phyloP scores from a whole-genome alignment of 2,888 invertebrate genomes.

The Aradus depressus region DNA sequence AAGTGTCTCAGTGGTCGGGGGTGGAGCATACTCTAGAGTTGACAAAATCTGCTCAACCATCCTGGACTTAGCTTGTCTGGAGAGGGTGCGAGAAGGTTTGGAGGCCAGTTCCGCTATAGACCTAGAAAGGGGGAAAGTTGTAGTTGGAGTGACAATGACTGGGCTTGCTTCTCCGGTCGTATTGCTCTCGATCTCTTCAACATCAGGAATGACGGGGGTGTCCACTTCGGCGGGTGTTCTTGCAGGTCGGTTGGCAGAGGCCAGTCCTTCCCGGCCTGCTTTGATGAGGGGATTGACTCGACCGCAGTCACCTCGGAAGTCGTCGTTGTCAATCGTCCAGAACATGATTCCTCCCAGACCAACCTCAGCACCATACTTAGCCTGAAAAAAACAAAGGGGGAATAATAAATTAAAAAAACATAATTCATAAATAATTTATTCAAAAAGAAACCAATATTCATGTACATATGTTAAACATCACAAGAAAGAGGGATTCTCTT shows the following conservation, averaged over 20 bases:
- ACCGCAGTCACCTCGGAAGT: conserved; percentile 18
- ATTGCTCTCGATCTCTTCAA: conserved; percentile 3
- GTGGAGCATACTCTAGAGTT: background rate
- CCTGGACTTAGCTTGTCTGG: too few relatives aligned
- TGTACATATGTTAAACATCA: too few relatives aligned
- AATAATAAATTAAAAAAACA: background rate
- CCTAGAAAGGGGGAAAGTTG: too few relatives aligned
- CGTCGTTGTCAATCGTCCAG: conserved; percentile 23
- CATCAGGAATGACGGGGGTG: background rate
- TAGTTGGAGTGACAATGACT: too few relatives aligned
- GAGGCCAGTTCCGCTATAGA: too few relatives aligned
- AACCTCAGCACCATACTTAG: conserved; percentile 12
- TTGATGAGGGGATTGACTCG: conserved; percentile 20
- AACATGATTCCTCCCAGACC: conserved; percentile 21
- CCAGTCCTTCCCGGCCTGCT: conserved; percentile 18
- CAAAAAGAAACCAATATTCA: too few relatives aligned
- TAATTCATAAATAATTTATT: background rate
- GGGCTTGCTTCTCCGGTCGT: too few relatives aligned
- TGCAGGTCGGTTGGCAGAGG: background rate
- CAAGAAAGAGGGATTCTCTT: too few relatives aligned
- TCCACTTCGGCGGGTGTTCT: background rate
- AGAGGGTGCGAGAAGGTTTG: too few relatives aligned
- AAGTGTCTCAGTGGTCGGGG: background rate
- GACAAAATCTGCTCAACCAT: conserved; percentile 1
- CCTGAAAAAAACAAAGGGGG: conserved; percentile 9